These are phyloP conservation scores for Acholoe squamosa DNA, from an alignment of 2,888 invertebrate species.

Conservation along the genomic window DNA sequence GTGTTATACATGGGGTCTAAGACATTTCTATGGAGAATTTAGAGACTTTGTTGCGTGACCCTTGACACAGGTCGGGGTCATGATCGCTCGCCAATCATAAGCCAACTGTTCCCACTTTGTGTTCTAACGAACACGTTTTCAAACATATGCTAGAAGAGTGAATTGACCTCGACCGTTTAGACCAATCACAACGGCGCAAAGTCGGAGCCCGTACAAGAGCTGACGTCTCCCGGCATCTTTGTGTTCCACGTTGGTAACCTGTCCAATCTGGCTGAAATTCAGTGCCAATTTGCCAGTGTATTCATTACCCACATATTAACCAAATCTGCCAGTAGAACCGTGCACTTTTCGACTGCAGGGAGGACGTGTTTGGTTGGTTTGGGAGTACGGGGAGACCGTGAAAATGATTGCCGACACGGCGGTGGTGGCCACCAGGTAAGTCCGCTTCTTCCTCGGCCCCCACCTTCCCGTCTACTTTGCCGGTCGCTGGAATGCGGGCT, in stretches of 20 bases:
- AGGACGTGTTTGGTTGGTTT: not conserved
- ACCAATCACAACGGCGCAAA: not conserved
- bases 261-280: slow-evolving; percentile 12
- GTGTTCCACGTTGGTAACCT: slow-evolving; percentile 61
- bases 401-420: slow-evolving; percentile 63
- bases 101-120: not conserved
- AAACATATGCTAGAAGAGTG: not conserved
- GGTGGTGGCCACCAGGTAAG: slow-evolving; percentile 58
- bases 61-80: slow-evolving; percentile 41
- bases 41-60: not conserved
- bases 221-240: slow-evolving; percentile 63
- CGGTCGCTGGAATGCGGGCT: not conserved
- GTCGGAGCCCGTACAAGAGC: slow-evolving; percentile 18
- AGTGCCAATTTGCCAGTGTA: not conserved
- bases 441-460: not conserved
- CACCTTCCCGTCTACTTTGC: not conserved
- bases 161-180: not conserved
- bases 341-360: not conserved
- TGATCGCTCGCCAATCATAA: not conserved
- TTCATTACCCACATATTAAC: not conserved
- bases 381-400: not conserved
- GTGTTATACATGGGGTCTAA: not conserved
- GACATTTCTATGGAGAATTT: not conserved
- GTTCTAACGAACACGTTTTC: not conserved
- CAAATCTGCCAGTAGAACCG: not conserved